These are phyloP conservation scores for Pegoplata infirma DNA, from an alignment of 2,888 invertebrate genomes.

Conservation along the genomic window DNA sequence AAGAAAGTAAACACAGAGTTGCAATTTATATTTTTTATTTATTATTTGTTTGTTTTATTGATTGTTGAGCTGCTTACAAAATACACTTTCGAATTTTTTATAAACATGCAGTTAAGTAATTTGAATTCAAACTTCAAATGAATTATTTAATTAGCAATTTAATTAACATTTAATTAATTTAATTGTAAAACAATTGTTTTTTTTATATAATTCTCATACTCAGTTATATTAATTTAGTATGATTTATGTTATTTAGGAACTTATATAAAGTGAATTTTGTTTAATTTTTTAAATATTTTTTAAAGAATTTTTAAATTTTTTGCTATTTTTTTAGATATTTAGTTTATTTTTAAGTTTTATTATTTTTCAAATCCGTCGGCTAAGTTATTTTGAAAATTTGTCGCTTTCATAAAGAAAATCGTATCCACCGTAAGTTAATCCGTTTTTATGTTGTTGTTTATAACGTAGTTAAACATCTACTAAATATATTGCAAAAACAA, in stretches of 20 bases:
- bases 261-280: too few relatives aligned
- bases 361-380: conserved; percentile 20
- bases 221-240: background rate
- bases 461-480: conserved; percentile 49
- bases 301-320: background rate
- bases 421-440: conserved; percentile 9
- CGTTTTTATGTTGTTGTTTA: conserved; percentile 58
- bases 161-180: background rate
- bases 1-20: background rate
- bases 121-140: background rate
- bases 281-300: background rate
- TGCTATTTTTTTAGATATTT: conserved; percentile 1
- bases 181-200: background rate
- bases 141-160: too few relatives aligned
- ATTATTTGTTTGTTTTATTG: background rate
- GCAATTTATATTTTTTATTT: too few relatives aligned
- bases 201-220: too few relatives aligned
- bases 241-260: background rate
- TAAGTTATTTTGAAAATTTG: too few relatives aligned
- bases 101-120: background rate
- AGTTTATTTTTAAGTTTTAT: background rate
- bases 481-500: conserved; percentile 30
- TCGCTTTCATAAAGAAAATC: background rate
- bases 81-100: background rate
- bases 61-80: background rate